phyloP scores from a whole-genome alignment of 2,797 vertebrate genomes.

The Gambusia yucatana region DNA sequence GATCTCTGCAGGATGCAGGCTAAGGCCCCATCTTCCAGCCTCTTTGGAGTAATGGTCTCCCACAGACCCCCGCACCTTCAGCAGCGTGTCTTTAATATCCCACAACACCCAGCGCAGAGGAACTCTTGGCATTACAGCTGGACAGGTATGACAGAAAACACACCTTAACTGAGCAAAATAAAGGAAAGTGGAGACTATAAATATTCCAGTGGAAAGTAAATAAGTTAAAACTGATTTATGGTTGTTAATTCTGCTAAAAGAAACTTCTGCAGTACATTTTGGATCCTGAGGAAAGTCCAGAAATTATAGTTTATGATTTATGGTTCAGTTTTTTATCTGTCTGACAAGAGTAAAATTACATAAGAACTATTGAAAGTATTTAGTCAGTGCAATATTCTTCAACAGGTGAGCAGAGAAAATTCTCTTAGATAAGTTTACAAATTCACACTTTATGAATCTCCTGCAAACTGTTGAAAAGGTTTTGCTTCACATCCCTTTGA shows the following conservation, averaged over 20 bases:
- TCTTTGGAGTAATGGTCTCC: conserved; percentile 88
- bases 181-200: neutral
- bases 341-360: neutral
- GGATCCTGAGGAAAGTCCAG: neutral
- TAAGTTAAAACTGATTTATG: neutral
- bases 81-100: conserved; percentile 93
- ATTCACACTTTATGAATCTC: neutral
- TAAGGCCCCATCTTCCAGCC: conserved; percentile 82
- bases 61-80: conserved; percentile 86
- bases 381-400: neutral
- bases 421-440: neutral
- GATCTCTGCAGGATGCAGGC: conserved; percentile 74
- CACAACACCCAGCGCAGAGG: conserved; percentile 88
- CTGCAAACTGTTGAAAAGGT: neutral
- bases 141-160: conserved; percentile 8
- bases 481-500: neutral
- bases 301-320: neutral
- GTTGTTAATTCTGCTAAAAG: neutral
- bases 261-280: neutral
- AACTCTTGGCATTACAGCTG: conserved; percentile 74
- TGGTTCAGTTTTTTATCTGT: neutral
- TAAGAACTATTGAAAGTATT: neutral
- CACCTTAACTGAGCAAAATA: neutral
- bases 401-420: neutral
- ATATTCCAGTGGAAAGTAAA: neutral